Percentiles rank a stretch among this genome's conserved stretches.
These are phyloP conservation scores for Luscinia megarhynchos DNA, from an alignment of 2,797 vertebrate species.

Conservation along the genomic window DNA sequence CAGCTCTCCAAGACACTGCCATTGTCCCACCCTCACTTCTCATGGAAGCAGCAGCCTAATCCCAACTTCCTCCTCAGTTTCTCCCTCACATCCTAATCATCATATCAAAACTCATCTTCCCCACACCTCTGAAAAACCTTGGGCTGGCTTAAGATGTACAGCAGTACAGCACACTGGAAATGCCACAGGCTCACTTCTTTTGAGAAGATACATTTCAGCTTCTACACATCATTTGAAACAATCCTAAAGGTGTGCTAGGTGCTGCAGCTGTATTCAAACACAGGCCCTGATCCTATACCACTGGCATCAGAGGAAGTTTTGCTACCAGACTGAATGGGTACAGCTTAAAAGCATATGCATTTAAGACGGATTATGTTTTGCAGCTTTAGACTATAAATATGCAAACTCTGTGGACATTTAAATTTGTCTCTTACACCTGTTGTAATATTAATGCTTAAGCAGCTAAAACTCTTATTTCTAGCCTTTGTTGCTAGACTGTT, in stretches of 20 bases:
- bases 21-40: background rate
- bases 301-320: background rate
- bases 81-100: accelerated
- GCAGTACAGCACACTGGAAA: background rate
- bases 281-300: background rate
- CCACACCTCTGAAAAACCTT: background rate
- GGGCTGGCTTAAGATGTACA: background rate
- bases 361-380: background rate
- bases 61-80: background rate
- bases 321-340: background rate
- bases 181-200: background rate
- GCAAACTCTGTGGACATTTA: background rate
- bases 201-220: background rate
- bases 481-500: background rate
- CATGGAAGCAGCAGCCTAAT: background rate
- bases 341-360: background rate
- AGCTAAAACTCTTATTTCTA: background rate
- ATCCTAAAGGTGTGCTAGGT: background rate
- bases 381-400: background rate
- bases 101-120: background rate
- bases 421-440: background rate
- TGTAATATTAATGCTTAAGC: background rate
- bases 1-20: background rate
- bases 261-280: background rate
- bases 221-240: background rate